Evolutionary conservation across 2,113 vertebrate species (phyloP).

Genomic region (Ceyx margarethae): DNA sequence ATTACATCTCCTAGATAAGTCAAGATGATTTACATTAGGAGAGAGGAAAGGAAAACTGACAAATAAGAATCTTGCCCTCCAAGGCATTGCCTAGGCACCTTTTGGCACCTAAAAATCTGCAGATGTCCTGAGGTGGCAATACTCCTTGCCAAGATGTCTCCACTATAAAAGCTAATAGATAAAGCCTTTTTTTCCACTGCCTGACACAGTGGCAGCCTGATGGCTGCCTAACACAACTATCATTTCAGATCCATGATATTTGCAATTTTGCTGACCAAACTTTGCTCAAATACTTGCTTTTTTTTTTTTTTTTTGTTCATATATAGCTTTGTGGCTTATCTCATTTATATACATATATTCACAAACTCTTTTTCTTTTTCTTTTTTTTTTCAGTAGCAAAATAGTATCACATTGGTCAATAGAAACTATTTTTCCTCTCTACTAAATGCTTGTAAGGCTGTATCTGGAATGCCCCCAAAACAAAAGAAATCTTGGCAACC

Average conservation of each 20-base stretch:
- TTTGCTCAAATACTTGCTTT: neutral
- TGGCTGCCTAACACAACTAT: neutral
- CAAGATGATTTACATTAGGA: neutral
- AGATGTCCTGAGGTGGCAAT: neutral
- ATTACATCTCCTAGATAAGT: slow-evolving; percentile 34
- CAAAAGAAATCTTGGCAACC: neutral
- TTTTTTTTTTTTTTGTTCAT: neutral
- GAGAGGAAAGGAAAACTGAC: neutral
- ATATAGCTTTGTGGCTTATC: neutral
- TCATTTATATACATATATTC: neutral
- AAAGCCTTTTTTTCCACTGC: neutral
- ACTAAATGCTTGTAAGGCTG: neutral
- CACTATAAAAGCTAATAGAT: neutral
- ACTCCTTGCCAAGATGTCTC: neutral
- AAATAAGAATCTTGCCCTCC: neutral
- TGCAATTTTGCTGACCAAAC: neutral
- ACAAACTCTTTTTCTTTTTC: no score
- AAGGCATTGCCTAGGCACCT: neutral
- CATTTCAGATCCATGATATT: neutral
- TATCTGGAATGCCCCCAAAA: neutral
- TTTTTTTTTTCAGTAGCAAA: neutral
- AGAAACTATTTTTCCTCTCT: neutral
- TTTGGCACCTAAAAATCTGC: neutral
- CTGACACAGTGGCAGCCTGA: neutral
- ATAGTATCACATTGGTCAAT: neutral